Percentiles rank a stretch among this genome's conserved stretches.
Conservation (phyloP, 1,140 invertebrate genomes). For the Caerostris extrusa region DNA sequence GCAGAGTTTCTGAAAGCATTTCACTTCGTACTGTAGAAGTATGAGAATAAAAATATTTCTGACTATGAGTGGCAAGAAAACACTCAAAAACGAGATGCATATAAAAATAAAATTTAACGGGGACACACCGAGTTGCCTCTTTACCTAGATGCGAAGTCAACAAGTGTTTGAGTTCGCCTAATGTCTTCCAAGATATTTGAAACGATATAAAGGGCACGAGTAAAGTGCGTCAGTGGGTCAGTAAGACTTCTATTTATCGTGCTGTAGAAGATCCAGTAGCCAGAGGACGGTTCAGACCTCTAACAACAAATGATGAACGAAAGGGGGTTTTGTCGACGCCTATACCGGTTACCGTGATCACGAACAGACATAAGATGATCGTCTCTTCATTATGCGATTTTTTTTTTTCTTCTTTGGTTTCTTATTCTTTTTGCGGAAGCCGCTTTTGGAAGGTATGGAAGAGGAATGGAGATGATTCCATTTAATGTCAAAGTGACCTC, state of each 20-base stretch:
- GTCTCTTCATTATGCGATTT: constrained; percentile 12
- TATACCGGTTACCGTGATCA: constrained; percentile 45
- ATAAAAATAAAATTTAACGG: constrained; percentile 28
- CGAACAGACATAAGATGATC: constrained; percentile 22
- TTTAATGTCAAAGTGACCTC: constrained; percentile 56
- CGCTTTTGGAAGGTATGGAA: neutral
- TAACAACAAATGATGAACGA: constrained; percentile 27
- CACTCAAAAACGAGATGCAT: constrained; percentile 31
- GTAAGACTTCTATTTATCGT: constrained; percentile 67
- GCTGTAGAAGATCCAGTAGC: constrained; percentile 61
- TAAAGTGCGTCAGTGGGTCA: constrained; percentile 74
- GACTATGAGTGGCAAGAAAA: neutral
- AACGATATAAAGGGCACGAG: constrained; percentile 62
- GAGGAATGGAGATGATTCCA: constrained; percentile 43
- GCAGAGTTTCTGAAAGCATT: neutral
- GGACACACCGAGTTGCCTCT: constrained; percentile 58
- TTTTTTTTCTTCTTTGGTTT: neutral
- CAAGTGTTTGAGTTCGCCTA: constrained; percentile 55
- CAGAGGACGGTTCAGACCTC: constrained; percentile 41
- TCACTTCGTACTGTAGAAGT: neutral
- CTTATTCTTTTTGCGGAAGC: constrained; percentile 30
- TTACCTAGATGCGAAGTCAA: constrained; percentile 62
- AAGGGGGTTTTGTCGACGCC: constrained; percentile 54
- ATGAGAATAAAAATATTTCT: constrained; percentile 22
- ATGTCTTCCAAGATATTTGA: constrained; percentile 58